These are phyloP conservation scores for Cryptops parisi DNA, from an alignment of 2,888 invertebrate genomes.

Conservation along the genomic window DNA sequence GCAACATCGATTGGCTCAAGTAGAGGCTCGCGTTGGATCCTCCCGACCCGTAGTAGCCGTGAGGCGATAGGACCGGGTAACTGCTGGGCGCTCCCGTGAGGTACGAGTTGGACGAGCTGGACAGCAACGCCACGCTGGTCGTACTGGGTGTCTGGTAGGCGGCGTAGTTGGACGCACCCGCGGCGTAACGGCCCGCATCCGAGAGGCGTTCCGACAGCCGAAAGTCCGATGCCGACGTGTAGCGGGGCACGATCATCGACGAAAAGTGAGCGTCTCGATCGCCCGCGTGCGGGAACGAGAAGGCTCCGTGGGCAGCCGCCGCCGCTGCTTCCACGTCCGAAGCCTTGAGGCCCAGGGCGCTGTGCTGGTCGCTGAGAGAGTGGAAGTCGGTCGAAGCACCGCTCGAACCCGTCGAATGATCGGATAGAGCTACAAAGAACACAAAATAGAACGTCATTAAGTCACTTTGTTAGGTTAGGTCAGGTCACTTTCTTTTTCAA, in stretches of 20 bases:
- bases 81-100: slow-evolving; percentile 17
- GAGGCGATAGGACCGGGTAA: slow-evolving; percentile 20
- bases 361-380: slow-evolving; percentile 17
- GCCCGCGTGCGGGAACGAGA: slow-evolving; percentile 10
- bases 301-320: slow-evolving; percentile 15
- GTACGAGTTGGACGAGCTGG: slow-evolving; percentile 16
- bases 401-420: slow-evolving; percentile 16
- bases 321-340: slow-evolving; percentile 18
- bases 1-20: slow-evolving; percentile 25
- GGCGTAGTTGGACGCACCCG: slow-evolving; percentile 12
- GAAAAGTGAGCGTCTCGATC: slow-evolving; percentile 16
- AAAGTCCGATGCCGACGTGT: slow-evolving; percentile 15
- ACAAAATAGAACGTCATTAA: no score
- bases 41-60: slow-evolving; percentile 20
- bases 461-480: no score
- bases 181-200: slow-evolving; percentile 16
- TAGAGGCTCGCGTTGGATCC: slow-evolving; percentile 23
- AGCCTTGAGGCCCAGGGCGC: slow-evolving; percentile 16
- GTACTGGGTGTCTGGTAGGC: slow-evolving; percentile 19
- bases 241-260: slow-evolving; percentile 17
- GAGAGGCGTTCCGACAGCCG: slow-evolving; percentile 19
- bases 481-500: no score
- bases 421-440: slow-evolving; percentile 10
- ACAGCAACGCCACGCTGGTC: slow-evolving; percentile 18
- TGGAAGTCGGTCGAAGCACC: slow-evolving; percentile 16